phyloP scores from a whole-genome alignment of 1,140 invertebrate genomes.

The Stegodyphus dumicola region DNA sequence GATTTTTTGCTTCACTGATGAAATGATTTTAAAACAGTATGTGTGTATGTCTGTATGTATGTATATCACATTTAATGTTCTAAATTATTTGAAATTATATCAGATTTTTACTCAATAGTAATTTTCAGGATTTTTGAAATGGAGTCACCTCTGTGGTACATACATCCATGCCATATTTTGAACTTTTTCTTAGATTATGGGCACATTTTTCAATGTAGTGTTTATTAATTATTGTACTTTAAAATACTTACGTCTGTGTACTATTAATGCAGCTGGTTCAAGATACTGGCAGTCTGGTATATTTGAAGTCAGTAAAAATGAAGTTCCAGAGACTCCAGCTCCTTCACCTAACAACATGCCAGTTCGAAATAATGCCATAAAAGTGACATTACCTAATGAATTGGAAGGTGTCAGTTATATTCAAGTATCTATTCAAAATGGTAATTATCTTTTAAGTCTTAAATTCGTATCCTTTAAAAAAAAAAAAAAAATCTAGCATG shows the following conservation, averaged over 20 bases:
- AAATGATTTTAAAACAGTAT: too few species aligned
- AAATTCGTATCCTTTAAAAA: too few species aligned
- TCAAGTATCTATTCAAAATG: slow-evolving; percentile 92
- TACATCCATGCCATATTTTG: too few species aligned
- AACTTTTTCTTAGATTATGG: not conserved
- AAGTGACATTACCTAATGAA: slow-evolving; percentile 92
- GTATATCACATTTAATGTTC: too few species aligned
- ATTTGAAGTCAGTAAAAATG: slow-evolving; percentile 96
- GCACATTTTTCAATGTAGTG: not conserved
- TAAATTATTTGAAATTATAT: too few species aligned
- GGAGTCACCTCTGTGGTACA: too few species aligned
- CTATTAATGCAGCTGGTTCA: slow-evolving; percentile 75
- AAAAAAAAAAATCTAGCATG: too few species aligned
- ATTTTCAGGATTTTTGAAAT: too few species aligned
- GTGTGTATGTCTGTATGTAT: too few species aligned
- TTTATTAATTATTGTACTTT: not conserved
- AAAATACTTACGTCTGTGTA: too few species aligned
- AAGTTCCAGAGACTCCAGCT: slow-evolving; percentile 73
- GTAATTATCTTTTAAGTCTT: slow-evolving; percentile 68
- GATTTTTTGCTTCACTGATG: too few species aligned
- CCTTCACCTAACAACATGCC: slow-evolving; percentile 56
- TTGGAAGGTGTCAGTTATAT: slow-evolving; percentile 96
- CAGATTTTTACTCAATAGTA: too few species aligned
- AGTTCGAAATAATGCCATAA: slow-evolving; percentile 76
- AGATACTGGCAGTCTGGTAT: slow-evolving; percentile 92